Percentiles rank a stretch among this genome's conserved stretches.
Evolutionary conservation across 2,888 invertebrate genomes (phyloP).

Genomic region (Koerneria pararmatus): DNA sequence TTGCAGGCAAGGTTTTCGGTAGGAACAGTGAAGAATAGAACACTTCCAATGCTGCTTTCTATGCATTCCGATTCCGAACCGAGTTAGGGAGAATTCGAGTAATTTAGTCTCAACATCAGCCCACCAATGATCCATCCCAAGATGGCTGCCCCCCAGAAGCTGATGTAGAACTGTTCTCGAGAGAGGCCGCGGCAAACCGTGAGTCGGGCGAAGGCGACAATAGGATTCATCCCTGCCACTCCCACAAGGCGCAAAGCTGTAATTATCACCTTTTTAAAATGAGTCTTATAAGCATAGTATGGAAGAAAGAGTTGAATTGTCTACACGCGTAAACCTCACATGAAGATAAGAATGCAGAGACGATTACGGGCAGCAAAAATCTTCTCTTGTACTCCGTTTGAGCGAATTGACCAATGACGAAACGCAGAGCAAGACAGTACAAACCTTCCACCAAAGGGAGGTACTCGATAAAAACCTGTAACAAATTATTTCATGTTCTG

Average conservation of each 20-base stretch:
- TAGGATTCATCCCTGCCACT: constrained; percentile 17
- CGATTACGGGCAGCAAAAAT: constrained; percentile 15
- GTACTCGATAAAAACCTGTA: too few species aligned
- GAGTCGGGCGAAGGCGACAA: constrained; percentile 17
- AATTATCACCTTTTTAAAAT: too few species aligned
- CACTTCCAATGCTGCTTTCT: too few species aligned
- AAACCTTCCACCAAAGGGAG: too few species aligned
- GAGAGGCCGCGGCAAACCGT: constrained; percentile 5
- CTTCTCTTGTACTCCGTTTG: constrained; percentile 13
- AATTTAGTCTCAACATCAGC: too few species aligned
- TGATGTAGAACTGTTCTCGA: constrained; percentile 17
- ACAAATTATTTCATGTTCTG: too few species aligned
- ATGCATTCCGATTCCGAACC: too few species aligned
- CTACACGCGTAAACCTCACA: not conserved
- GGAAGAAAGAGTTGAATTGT: not conserved
- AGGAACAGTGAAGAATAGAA: too few species aligned
- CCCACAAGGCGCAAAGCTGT: constrained; percentile 1
- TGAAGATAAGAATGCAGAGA: constrained; percentile 2
- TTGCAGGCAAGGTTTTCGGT: too few species aligned
- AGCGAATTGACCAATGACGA: constrained; percentile 11
- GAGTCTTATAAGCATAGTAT: too few species aligned
- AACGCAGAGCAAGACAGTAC: constrained; percentile 6
- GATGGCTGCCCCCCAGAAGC: constrained; percentile 6
- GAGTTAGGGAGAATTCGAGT: too few species aligned
- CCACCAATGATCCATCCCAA: constrained; percentile 19